These are phyloP conservation scores for Botrylloides violaceus DNA, from an alignment of 23 tunicate species.

Conservation along the genomic window DNA sequence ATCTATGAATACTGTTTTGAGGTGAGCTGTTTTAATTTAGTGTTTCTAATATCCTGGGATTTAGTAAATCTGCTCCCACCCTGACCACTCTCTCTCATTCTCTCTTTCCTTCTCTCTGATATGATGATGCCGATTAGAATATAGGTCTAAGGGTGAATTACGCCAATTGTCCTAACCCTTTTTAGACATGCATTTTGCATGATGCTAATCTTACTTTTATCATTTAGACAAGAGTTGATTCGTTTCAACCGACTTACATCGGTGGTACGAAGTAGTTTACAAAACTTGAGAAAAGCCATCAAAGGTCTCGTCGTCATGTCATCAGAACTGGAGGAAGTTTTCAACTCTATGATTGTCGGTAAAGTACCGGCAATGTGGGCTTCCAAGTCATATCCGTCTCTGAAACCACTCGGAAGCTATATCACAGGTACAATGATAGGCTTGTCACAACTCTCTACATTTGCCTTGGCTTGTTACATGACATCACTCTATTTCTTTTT, in stretches of 20 bases:
- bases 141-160: no score
- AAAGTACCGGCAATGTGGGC: slow-evolving; percentile 98
- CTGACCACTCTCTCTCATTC: no score
- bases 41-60: no score
- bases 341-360: slow-evolving; percentile 88
- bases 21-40: slow-evolving; percentile 40
- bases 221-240: slow-evolving; percentile 82
- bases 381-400: slow-evolving; percentile 80
- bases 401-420: slow-evolving; percentile 91
- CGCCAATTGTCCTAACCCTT: no score
- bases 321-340: slow-evolving; percentile 92
- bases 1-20: slow-evolving; percentile 91
- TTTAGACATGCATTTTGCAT: no score
- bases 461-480: no score
- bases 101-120: background rate
- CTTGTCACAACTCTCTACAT: no score
- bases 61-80: background rate
- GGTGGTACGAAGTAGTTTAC: slow-evolving; percentile 60
- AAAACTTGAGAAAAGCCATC: slow-evolving; percentile 83
- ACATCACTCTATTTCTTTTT: no score
- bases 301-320: slow-evolving; percentile 97
- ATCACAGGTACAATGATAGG: slow-evolving; percentile 46
- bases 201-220: no score
- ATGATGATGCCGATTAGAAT: no score
- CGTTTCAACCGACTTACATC: slow-evolving; percentile 82